These are phyloP conservation scores for Galemys pyrenaicus DNA, from an alignment of 2,113 vertebrate species.

Conservation along the genomic window DNA sequence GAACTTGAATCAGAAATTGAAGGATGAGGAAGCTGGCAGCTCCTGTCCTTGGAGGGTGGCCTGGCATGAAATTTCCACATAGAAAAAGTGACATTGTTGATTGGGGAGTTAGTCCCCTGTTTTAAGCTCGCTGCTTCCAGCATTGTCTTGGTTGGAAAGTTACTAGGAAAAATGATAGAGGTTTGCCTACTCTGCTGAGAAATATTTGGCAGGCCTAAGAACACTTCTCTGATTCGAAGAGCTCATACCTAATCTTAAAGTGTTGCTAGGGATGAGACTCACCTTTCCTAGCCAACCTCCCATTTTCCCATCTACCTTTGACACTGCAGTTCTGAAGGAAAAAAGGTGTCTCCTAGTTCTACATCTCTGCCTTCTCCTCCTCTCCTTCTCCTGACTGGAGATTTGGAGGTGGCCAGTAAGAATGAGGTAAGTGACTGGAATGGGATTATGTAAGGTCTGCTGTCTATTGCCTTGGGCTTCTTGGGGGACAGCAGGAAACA, in stretches of 20 bases:
- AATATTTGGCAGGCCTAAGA: background rate
- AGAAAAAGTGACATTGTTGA: background rate
- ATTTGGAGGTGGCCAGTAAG: background rate
- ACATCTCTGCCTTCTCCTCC: background rate
- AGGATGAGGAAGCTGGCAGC: background rate
- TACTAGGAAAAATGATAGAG: background rate
- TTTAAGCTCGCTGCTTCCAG: background rate
- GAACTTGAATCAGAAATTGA: background rate
- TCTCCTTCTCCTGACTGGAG: background rate
- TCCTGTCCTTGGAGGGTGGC: background rate
- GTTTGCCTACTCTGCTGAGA: constrained; percentile 13
- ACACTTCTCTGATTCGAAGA: background rate
- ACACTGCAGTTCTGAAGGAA: background rate
- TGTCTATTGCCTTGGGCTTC: background rate
- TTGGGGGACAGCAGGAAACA: background rate
- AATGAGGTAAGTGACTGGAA: background rate
- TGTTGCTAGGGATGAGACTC: background rate
- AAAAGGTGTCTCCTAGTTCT: background rate
- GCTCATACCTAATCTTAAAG: background rate
- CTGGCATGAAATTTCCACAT: background rate
- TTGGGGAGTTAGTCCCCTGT: background rate
- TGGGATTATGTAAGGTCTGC: background rate
- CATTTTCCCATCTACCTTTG: background rate
- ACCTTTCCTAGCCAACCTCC: background rate
- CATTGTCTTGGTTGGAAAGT: background rate